These are phyloP conservation scores for Drosophila virilis DNA, from an alignment of 1,140 invertebrate species.

Conservation along the genomic window DNA sequence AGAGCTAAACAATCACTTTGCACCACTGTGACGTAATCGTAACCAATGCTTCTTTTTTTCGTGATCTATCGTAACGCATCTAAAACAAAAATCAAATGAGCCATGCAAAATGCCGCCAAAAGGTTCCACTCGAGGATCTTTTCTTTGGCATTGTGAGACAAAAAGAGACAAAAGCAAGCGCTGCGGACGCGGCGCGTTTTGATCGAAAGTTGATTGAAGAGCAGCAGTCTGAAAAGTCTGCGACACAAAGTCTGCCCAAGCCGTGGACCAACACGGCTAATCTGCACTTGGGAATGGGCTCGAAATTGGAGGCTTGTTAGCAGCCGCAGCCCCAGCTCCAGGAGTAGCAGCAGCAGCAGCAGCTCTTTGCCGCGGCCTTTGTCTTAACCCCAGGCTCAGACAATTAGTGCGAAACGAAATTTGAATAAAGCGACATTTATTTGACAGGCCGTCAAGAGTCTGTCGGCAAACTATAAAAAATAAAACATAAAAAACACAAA, in stretches of 20 bases:
- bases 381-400: conserved; percentile 53
- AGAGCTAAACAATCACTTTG: neutral
- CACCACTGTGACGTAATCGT: conserved; percentile 41
- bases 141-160: conserved; percentile 39
- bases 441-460: conserved; percentile 81
- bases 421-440: conserved; percentile 84
- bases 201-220: conserved; percentile 78
- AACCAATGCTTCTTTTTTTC: conserved; percentile 34
- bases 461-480: conserved; percentile 79
- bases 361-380: conserved; percentile 45
- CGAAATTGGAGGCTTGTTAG: conserved; percentile 60
- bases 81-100: conserved; percentile 79
- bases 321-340: conserved; percentile 28
- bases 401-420: conserved; percentile 81
- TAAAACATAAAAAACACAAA: conserved; percentile 43
- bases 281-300: conserved; percentile 59
- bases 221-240: conserved; percentile 42
- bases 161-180: conserved; percentile 67
- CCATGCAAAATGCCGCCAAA: conserved; percentile 79
- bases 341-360: conserved; percentile 1
- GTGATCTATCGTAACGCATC: conserved; percentile 74
- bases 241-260: conserved; percentile 74
- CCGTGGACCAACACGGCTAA: conserved; percentile 58
- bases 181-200: conserved; percentile 62
- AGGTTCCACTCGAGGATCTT: conserved; percentile 45